Base-by-base conservation (phyloP, 2,888 invertebrate species). In the Drosophila monieri region DNA sequence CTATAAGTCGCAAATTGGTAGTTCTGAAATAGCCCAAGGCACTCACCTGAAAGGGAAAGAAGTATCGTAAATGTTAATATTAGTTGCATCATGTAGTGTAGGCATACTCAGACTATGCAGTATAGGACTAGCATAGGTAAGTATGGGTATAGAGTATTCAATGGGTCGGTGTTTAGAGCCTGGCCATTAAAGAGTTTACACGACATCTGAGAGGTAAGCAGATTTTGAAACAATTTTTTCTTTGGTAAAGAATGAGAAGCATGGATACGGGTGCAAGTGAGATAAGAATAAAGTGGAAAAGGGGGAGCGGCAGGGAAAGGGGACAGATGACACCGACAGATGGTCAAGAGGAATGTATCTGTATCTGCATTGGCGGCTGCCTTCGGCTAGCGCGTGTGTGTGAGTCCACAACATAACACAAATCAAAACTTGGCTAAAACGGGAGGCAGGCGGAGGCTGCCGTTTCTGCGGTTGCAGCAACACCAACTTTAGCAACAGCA, bases 381-480 rank as follows among this genome's bases (percentile, higher is more conserved):
- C 66, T 52, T 43, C 46, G 18, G 60, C 21, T 10, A 15, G 61
- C 23, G 12, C 27, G 41, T 59, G 48, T 58, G 51, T 68, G 58
- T 70, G 60, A 72, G 57, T 61, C 73, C 78, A 65, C 74, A 80
- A 65, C 81, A 78, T 78, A 76, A 66, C 75, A 77, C 77, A 85
- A 81, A 87, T 81, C 80, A 80, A 86, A 80, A 86, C 78, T 84
- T 86, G 76, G 78, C 78, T 85, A 60, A 73, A 73, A 74, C 58
- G 62, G 69, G 48, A 55, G 39, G 57, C 80, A 65, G 77, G 66
- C 71, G 37, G 49, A 51, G 66, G 66, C 67, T 41, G 72, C 25
- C 47, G 56, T 2, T 46, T 59, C 49, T n/a, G 65, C 14, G 46
- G 76, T 6, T 39, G 54, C 46, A 41, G 68, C n/a, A 18, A 55